These are phyloP conservation scores for Trichonephila clavipes DNA, from an alignment of 1,140 invertebrate genomes.

Conservation along the genomic window DNA sequence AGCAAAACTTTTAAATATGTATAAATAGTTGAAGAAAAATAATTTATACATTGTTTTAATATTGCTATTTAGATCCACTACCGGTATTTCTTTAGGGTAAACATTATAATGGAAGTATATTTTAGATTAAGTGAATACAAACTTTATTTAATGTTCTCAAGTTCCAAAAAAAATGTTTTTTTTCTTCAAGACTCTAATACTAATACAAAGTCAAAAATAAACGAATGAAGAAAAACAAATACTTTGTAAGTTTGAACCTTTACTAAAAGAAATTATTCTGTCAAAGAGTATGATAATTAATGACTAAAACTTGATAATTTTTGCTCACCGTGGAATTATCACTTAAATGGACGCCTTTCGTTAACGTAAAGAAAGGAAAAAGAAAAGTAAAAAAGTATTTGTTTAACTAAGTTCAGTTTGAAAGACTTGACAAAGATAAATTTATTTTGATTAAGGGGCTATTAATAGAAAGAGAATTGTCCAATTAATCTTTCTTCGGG, in stretches of 20 bases:
- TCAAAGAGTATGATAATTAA: constrained; percentile 49
- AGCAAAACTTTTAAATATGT: no score
- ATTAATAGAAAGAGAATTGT: constrained; percentile 44
- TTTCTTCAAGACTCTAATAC: neutral
- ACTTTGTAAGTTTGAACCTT: constrained; percentile 16
- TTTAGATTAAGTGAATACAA: no score
- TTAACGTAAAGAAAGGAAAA: neutral
- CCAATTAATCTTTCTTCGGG: constrained; percentile 23
- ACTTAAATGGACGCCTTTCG: neutral
- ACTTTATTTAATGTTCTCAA: neutral
- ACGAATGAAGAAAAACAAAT: neutral
- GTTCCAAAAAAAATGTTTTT: neutral
- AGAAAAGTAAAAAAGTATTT: neutral
- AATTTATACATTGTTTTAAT: no score
- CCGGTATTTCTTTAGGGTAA: no score
- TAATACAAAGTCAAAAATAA: neutral
- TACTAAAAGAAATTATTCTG: neutral
- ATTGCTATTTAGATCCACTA: no score
- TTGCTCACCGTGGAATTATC: neutral
- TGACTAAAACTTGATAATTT: neutral
- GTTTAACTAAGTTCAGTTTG: neutral
- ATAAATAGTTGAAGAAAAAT: no score
- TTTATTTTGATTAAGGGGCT: constrained; percentile 25
- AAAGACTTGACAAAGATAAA: constrained; percentile 29
- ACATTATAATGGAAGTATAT: no score